Percentiles rank a stretch among this genome's conserved stretches.
Evolutionary conservation across 1,140 invertebrate genomes (phyloP).

Genomic region (Tenebrio molitor): DNA sequence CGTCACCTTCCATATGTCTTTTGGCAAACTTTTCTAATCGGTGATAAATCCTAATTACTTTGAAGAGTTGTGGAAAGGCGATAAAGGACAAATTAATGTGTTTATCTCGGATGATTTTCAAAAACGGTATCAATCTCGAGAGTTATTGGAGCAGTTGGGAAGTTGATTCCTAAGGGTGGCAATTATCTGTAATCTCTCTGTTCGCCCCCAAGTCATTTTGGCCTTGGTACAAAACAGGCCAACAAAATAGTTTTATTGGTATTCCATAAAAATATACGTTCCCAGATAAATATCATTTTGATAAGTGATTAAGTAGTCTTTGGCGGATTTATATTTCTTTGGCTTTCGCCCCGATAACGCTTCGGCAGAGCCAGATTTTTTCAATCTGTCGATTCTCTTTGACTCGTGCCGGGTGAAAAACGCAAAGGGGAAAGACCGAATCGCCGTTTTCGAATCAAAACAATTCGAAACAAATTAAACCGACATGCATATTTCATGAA

Average conservation of each 20-base stretch:
- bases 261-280: slow-evolving; percentile 2
- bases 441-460: slow-evolving; percentile 28
- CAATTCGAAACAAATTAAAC: slow-evolving; percentile 45
- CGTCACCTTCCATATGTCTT: no score
- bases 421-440: slow-evolving; percentile 9
- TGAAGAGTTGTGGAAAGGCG: not conserved
- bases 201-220: slow-evolving; percentile 17
- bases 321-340: slow-evolving; percentile 11
- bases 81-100: slow-evolving; percentile 27
- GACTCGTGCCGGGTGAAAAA: not conserved
- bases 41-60: not conserved
- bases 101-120: slow-evolving; percentile 16
- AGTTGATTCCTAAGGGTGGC: slow-evolving; percentile 9
- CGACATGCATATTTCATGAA: slow-evolving; percentile 46
- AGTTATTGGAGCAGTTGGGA: slow-evolving; percentile 7
- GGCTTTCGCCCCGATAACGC: slow-evolving; percentile 9
- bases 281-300: slow-evolving; percentile 14
- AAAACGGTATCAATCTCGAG: slow-evolving; percentile 12
- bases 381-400: slow-evolving; percentile 26
- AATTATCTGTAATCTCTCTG: slow-evolving; percentile 32
- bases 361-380: slow-evolving; percentile 17
- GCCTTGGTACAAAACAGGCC: slow-evolving; percentile 3
- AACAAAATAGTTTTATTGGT: slow-evolving; percentile 18
- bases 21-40: not conserved
- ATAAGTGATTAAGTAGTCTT: slow-evolving; percentile 31